These are phyloP conservation scores for Todus mexicanus DNA, from an alignment of 2,797 vertebrate genomes.

Conservation along the genomic window DNA sequence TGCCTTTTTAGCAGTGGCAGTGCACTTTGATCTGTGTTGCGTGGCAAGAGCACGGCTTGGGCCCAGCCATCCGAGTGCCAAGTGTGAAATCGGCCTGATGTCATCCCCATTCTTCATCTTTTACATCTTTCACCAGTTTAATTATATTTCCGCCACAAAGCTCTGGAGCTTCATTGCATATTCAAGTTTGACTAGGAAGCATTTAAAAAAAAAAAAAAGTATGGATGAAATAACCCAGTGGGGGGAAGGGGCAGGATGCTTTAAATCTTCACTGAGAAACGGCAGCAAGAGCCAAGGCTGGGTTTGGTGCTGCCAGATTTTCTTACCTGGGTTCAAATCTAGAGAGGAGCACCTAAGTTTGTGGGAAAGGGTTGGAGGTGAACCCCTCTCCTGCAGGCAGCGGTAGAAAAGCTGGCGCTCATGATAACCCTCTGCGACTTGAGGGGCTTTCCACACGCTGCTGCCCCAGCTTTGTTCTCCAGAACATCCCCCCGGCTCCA, in stretches of 20 bases:
- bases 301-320: not conserved
- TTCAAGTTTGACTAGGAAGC: conserved; percentile 97
- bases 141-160: conserved; percentile 99
- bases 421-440: not conserved
- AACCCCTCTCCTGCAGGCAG: not conserved
- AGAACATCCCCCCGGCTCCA: not conserved
- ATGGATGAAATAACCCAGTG: conserved; percentile 83
- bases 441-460: not conserved
- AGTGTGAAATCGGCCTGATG: conserved; percentile 99
- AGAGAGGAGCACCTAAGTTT: not conserved
- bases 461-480: not conserved
- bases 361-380: not conserved
- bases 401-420: not conserved
- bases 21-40: conserved; percentile 97
- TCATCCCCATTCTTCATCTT: conserved; percentile 94
- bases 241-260: conserved; percentile 81
- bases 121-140: conserved; percentile 91
- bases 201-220: conserved; percentile 81
- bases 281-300: not conserved
- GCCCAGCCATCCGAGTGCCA: conserved; percentile 87
- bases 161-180: conserved; percentile 90
- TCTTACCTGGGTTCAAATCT: conserved; percentile 8
- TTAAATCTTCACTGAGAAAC: conserved; percentile 45
- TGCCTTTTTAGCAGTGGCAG: conserved; percentile 86
- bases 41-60: conserved; percentile 87